Conservation (phyloP, 1,140 invertebrate genomes). For the Chionoecetes opilio region DNA sequence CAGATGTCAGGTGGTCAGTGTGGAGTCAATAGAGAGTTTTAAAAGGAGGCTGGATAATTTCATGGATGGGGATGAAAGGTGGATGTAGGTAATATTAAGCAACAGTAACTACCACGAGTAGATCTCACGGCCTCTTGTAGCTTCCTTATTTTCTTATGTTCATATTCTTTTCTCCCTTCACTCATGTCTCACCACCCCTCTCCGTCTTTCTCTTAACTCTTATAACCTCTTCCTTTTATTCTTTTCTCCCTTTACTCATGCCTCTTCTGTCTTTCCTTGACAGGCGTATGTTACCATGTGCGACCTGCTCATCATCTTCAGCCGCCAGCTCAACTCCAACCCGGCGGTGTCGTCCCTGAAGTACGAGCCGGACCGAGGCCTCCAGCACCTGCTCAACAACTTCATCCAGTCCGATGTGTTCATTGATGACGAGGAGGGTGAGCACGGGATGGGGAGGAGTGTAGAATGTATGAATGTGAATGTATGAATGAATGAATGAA, state of each 20-base stretch:
- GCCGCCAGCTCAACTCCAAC: slow-evolving; percentile 90
- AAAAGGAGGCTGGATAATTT: too few species aligned
- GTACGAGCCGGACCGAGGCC: slow-evolving; percentile 91
- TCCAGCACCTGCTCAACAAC: slow-evolving; percentile 93
- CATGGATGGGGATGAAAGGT: too few species aligned
- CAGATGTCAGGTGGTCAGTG: too few species aligned
- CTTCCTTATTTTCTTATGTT: too few species aligned
- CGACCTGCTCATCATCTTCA: slow-evolving; percentile 97
- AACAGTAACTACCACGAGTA: too few species aligned
- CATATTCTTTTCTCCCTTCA: not conserved
- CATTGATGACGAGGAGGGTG: slow-evolving; percentile 92
- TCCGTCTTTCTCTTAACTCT: not conserved
- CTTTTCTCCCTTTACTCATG: not conserved
- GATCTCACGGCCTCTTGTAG: too few species aligned
- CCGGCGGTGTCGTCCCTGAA: slow-evolving; percentile 88
- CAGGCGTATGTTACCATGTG: slow-evolving; percentile 97
- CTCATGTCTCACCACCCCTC: not conserved
- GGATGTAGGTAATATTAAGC: too few species aligned
- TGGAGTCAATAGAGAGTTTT: too few species aligned
- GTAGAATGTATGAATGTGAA: not conserved
- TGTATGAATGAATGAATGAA: not conserved
- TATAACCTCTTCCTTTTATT: not conserved
- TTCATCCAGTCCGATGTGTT: slow-evolving; percentile 98
- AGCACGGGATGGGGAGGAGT: not conserved
- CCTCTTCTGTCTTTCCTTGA: too few species aligned